These are phyloP conservation scores for Antidorcas marsupialis DNA, from an alignment of 2,113 vertebrate species.

Conservation along the genomic window DNA sequence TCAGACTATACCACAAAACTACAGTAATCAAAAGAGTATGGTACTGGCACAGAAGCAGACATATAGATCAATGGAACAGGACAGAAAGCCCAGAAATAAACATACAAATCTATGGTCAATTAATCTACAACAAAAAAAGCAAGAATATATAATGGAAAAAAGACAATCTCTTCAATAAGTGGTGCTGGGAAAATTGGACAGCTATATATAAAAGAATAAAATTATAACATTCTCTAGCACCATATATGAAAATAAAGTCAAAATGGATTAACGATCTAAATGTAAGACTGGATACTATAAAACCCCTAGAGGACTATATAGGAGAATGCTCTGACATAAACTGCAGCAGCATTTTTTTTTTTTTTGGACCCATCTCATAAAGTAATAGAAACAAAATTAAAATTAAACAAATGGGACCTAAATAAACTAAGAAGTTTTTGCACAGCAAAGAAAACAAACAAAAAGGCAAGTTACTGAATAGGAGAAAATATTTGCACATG, in stretches of 20 bases:
- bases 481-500: not conserved
- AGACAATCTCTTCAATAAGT: not conserved
- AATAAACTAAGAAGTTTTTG: not conserved
- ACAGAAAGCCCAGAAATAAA: not conserved
- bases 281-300: not conserved
- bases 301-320: not conserved
- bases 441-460: not conserved
- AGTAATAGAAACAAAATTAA: not conserved
- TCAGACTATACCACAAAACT: not conserved
- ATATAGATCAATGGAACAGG: not conserved
- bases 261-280: not conserved
- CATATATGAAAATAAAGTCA: not conserved
- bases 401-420: not conserved
- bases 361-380: not conserved
- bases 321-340: not conserved
- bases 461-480: not conserved
- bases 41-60: not conserved
- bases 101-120: not conserved
- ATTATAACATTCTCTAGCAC: not conserved
- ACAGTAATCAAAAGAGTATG: not conserved
- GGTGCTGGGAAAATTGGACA: not conserved
- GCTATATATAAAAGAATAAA: not conserved
- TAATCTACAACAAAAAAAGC: not conserved
- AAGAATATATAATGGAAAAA: not conserved
- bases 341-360: not conserved